Base-by-base conservation (phyloP, 2,888 invertebrate genomes). In the Chirona hameri region DNA sequence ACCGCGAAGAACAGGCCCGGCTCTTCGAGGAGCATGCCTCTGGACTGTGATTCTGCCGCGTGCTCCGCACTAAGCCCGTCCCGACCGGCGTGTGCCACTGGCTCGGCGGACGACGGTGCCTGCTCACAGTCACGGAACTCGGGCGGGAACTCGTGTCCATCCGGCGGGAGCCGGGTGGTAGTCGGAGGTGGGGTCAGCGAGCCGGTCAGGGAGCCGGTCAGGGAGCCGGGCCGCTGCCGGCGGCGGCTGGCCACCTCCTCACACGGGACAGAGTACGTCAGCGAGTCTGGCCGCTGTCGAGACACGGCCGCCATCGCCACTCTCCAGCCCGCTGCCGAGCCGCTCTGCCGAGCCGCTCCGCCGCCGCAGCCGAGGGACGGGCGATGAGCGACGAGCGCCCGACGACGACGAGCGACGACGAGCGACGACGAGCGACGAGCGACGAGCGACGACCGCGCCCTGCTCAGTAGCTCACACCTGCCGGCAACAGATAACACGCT, bases 101-200 rank as follows among this genome's bases (percentile, higher is more conserved):
- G 27, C 27, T n/a, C 65, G 65, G 27, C 27, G 27, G n/a, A 27
- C 55, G 87, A 88, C 87, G 93, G 93, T 86, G 92, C 27, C 21
- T 21, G 65, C 27, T 69, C 69, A 29, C 69, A 29, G 14, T 31
- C 31, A 14, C 76, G 90, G 86, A 91, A 92, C 86, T 92, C 92
- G 79, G 90, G 90, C 83, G 94, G 94, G 87, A 94, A 94, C 88
- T 94, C 94, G 88, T 94, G 93, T 86, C 94, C 94, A 88, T 94
- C 94, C 79, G 94, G 94, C 85, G 94, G 94, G 87, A 93, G 92
- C 86, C 94, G 91, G 81, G 93, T 92, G 87, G 92, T 87, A 82
- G 87, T 86, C 72, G 88, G 88, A 76, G 88, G 88, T 7, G 48
- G 48, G 7, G 48, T 48, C 48, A 48, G 48, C n/a, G n/a, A n/a